Evolutionary conservation across 2,888 invertebrate species (phyloP).

Genomic region (Ochropacha duplaris): DNA sequence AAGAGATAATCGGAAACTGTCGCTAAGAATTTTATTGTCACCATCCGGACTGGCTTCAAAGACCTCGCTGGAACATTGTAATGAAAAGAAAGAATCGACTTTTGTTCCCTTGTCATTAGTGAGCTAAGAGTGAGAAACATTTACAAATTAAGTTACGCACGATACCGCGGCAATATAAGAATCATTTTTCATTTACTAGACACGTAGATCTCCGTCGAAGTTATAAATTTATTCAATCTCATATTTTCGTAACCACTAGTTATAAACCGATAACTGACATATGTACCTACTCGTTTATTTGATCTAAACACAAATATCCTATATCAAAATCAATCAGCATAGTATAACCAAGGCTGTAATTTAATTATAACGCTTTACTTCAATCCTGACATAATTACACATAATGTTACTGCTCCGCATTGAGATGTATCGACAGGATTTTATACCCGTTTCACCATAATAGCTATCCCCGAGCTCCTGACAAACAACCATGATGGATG

Average conservation of each 20-base stretch:
- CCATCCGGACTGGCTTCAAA: constrained; percentile 13
- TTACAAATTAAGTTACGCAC: background rate
- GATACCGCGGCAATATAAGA: too few species aligned
- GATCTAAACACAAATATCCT: too few species aligned
- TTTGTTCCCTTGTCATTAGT: background rate
- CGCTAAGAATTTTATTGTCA: constrained; percentile 30
- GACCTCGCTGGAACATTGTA: background rate
- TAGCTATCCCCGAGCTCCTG: constrained; percentile 46
- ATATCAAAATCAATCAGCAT: too few species aligned
- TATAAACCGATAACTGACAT: too few species aligned
- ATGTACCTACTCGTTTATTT: too few species aligned
- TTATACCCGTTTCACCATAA: constrained; percentile 74
- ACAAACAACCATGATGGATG: constrained; percentile 72
- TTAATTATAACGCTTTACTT: constrained; percentile 55
- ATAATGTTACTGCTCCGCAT: constrained; percentile 54
- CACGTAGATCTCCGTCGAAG: too few species aligned
- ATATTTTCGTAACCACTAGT: too few species aligned
- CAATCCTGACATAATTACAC: constrained; percentile 63
- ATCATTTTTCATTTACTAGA: too few species aligned
- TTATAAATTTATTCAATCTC: too few species aligned
- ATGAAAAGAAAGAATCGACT: background rate
- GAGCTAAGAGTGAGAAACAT: background rate
- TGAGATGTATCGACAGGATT: constrained; percentile 66
- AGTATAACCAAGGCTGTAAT: constrained; percentile 27
- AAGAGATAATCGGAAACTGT: constrained; percentile 39